phyloP scores from a whole-genome alignment of 2,113 vertebrate genomes.

The Thermophis baileyi region DNA sequence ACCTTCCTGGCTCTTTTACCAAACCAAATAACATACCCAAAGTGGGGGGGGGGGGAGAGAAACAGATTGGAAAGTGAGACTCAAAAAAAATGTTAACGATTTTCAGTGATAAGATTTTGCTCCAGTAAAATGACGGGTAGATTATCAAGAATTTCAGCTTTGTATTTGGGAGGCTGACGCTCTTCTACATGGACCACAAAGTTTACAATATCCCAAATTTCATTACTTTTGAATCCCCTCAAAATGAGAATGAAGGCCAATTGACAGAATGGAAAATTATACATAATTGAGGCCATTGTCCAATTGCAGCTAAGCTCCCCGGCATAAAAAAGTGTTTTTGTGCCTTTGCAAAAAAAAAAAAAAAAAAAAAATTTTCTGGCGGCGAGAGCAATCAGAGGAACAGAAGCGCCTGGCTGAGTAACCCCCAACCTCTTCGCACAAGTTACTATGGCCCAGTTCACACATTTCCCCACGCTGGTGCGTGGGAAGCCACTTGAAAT shows the following conservation, averaged over 20 bases:
- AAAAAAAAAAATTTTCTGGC: background rate
- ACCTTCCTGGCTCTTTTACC: background rate
- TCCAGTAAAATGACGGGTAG: background rate
- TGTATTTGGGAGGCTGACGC: background rate
- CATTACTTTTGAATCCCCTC: background rate
- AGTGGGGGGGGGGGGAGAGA: background rate
- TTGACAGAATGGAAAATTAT: slow-evolving; percentile 2
- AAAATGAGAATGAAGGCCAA: background rate
- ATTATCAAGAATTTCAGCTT: background rate
- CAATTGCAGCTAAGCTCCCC: background rate
- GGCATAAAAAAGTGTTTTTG: background rate
- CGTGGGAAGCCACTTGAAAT: background rate
- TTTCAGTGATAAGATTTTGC: background rate
- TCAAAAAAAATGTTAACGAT: background rate
- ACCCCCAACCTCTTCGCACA: background rate
- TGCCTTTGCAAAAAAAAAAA: background rate
- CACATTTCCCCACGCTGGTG: background rate
- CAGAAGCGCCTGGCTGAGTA: background rate
- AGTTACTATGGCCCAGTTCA: background rate
- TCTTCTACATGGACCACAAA: too few species aligned
- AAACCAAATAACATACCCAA: background rate
- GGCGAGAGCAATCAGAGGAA: background rate
- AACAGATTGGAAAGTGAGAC: background rate
- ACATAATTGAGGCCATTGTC: slow-evolving; percentile 4
- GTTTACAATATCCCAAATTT: background rate